Percentiles rank a stretch among this genome's conserved stretches.
These are phyloP conservation scores for Dryococelus australis DNA, from an alignment of 2,888 invertebrate genomes.

Conservation along the genomic window DNA sequence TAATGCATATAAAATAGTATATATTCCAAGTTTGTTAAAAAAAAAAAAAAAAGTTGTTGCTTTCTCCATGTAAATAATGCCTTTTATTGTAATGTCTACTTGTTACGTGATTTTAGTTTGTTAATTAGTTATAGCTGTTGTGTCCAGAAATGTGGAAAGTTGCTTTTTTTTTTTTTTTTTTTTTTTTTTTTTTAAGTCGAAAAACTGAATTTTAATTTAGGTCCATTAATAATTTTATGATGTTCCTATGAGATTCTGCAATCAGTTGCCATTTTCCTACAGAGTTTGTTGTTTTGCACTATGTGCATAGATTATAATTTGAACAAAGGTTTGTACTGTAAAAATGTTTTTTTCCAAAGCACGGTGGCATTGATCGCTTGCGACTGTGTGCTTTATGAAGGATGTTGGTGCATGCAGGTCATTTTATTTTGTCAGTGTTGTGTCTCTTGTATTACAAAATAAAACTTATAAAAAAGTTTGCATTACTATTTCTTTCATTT, in stretches of 20 bases:
- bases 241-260: background rate
- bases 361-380: background rate
- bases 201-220: background rate
- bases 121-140: background rate
- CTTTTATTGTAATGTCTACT: background rate
- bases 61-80: background rate
- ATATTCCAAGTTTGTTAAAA: too few relatives aligned
- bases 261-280: conserved; percentile 8
- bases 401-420: background rate
- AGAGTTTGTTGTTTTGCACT: background rate
- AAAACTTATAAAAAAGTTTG: background rate
- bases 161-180: background rate
- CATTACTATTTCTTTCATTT: background rate
- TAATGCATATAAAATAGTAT: too few relatives aligned
- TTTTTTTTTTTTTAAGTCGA: background rate
- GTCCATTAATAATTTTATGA: conserved; percentile 5
- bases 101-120: background rate
- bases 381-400: too few relatives aligned
- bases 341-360: background rate
- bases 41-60: background rate
- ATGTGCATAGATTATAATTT: conserved; percentile 1
- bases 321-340: background rate
- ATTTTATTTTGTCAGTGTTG: background rate
- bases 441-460: background rate
- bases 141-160: background rate